Evolutionary conservation across 2,113 vertebrate genomes (phyloP).

Genomic region (Peromyscus leucopus): DNA sequence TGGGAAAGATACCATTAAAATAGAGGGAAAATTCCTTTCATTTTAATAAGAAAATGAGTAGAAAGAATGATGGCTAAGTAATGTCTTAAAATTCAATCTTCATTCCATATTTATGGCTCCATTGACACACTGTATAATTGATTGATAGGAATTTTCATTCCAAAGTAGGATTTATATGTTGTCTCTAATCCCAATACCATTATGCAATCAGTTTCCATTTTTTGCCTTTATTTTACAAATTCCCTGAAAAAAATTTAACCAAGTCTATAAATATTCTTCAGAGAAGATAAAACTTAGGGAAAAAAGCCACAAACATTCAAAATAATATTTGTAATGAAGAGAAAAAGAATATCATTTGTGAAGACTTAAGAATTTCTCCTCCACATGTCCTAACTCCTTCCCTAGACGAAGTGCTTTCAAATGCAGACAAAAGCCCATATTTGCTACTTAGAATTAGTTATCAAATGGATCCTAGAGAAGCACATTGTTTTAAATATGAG

Average conservation of each 20-base stretch:
- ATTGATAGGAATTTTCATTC: neutral
- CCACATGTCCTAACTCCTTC: neutral
- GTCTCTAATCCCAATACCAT: slow-evolving; percentile 24
- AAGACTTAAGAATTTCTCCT: slow-evolving; percentile 51
- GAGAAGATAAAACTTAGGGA: neutral
- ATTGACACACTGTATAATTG: neutral
- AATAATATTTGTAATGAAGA: slow-evolving; percentile 39
- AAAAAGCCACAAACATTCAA: neutral
- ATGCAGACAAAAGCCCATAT: slow-evolving; percentile 15
- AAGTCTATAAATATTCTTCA: neutral
- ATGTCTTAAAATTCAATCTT: slow-evolving; percentile 26
- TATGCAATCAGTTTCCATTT: neutral
- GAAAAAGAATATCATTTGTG: neutral
- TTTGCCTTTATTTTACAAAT: slow-evolving; percentile 54
- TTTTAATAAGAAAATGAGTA: slow-evolving; percentile 45
- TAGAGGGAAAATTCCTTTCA: slow-evolving; percentile 45
- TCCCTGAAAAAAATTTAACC: neutral
- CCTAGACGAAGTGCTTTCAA: neutral
- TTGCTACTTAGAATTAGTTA: slow-evolving; percentile 60
- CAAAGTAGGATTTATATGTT: slow-evolving; percentile 11
- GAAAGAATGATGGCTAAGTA: neutral
- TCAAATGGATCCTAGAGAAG: slow-evolving; percentile 29
- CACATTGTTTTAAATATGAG: slow-evolving; percentile 55
- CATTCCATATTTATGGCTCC: slow-evolving; percentile 42
- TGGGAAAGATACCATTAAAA: slow-evolving; percentile 59